Base-by-base conservation (phyloP, 2,797 vertebrate genomes). In the Thamnophis elegans region DNA sequence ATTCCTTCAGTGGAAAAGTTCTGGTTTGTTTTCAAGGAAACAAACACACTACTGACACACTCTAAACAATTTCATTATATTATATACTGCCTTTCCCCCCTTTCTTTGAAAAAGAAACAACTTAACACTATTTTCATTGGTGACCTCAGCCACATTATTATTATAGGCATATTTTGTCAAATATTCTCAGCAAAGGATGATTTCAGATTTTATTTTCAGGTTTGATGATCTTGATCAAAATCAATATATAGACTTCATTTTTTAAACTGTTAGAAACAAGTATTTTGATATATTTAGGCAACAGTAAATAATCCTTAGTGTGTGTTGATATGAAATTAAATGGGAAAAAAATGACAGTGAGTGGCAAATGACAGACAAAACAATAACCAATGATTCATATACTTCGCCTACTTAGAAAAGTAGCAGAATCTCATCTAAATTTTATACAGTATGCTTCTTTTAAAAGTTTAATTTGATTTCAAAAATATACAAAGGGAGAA, bases 11-110 rank as follows among this genome's bases (percentile, higher is more conserved):
- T 96, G 95, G 89, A 94, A 97, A 93, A 96, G 94, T 94, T 95
- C 96, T 96, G 96, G 95, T 97, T 97, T 98, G 97, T 98, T 97
- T 97, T 96, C 97, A 96, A 97, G 97, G 97, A 97, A 97, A 98
- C 97, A 97, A 97, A 97, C 96, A 95, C 92, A 96, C 95, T 97
- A 97, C 94, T 93, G 95, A 93, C 95, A 93, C 90, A 95, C 94
- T 94, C 93, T 92, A 96, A 95, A 97, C 90, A 96, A 95, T 95
- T 95, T 97, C 95, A 97, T 96, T 97, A 97, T 95, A 96, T 97
- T 97, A 95, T 96, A 95, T 96, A 96, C 97, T 97, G 14, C 14
- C 94, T 90, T 28, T 36, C 92, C 86, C 53, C 85, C 93, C 91
- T 88, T 3, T 93, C 93, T 95, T 93, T 96, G 95, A 97, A 96